Conservation (phyloP, 2,797 vertebrate genomes). For the Gallinago stenura region DNA sequence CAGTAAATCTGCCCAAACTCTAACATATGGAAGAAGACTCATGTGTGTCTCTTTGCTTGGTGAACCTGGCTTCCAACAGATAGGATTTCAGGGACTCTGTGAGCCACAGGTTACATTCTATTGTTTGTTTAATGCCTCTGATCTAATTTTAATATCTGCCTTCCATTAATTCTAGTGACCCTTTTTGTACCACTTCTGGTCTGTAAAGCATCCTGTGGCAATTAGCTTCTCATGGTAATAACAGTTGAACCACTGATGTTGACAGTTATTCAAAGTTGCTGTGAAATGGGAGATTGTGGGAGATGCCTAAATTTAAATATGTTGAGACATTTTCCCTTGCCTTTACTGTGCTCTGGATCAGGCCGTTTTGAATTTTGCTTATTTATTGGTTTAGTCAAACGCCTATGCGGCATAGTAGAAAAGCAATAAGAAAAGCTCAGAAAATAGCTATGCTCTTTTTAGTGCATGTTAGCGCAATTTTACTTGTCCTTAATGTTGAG, state of each 20-base stretch:
- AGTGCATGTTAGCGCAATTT: constrained; percentile 15
- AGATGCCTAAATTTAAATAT: background rate
- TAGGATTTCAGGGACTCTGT: background rate
- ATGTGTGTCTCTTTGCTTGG: background rate
- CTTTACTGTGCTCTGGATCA: background rate
- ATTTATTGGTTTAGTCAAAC: constrained; percentile 24
- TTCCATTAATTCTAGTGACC: background rate
- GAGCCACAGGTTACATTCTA: background rate
- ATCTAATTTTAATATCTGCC: background rate
- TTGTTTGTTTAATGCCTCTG: background rate
- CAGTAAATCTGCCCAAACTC: background rate
- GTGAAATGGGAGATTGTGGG: background rate
- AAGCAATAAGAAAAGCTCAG: constrained; percentile 45
- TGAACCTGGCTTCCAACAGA: background rate
- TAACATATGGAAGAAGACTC: background rate
- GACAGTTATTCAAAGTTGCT: background rate
- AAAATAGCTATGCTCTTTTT: constrained; percentile 40
- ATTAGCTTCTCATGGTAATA: background rate
- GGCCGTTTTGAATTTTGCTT: background rate
- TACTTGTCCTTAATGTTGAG: constrained; percentile 50
- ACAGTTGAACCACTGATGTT: background rate
- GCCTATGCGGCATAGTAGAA: background rate
- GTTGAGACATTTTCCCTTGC: background rate
- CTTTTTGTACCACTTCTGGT: background rate
- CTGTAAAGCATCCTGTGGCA: background rate